Percentiles rank a stretch among this genome's conserved stretches.
Conservation (phyloP, 1,140 invertebrate species). For the Zaprionus kolodkinae region DNA sequence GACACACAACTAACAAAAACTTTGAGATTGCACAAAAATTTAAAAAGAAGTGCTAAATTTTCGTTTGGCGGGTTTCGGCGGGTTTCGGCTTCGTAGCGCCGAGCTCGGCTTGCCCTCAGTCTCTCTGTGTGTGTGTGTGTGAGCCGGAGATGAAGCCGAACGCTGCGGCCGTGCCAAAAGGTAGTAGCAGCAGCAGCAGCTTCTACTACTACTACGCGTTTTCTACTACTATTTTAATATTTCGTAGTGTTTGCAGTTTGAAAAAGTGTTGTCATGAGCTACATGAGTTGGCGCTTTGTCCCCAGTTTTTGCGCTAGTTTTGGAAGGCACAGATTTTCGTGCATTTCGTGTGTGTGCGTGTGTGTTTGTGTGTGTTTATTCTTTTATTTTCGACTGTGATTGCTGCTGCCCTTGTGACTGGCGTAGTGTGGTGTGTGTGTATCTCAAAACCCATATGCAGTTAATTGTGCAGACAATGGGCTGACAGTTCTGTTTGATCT, state of each 20-base stretch:
- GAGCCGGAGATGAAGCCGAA: slow-evolving; percentile 53
- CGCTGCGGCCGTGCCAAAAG: slow-evolving; percentile 24
- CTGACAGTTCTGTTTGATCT: slow-evolving; percentile 28
- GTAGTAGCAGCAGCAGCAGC: slow-evolving; percentile 35
- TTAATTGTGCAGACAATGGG: slow-evolving; percentile 36
- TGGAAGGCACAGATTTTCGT: slow-evolving; percentile 21
- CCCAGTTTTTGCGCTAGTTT: slow-evolving; percentile 20
- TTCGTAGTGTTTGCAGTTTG: not conserved
- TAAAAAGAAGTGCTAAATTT: slow-evolving; percentile 84
- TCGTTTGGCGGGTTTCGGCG: slow-evolving; percentile 65
- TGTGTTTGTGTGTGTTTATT: slow-evolving; percentile 14
- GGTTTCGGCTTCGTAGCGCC: slow-evolving; percentile 44
- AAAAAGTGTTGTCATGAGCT: slow-evolving; percentile 27
- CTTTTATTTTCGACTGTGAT: slow-evolving; percentile 23
- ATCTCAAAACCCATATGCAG: slow-evolving; percentile 41
- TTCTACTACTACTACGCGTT: slow-evolving; percentile 31
- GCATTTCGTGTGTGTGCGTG: slow-evolving; percentile 15
- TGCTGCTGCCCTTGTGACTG: slow-evolving; percentile 49
- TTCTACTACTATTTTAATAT: slow-evolving; percentile 10
- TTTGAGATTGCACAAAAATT: slow-evolving; percentile 83
- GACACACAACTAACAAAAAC: slow-evolving; percentile 80
- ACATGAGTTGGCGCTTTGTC: slow-evolving; percentile 43
- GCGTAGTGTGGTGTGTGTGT: slow-evolving; percentile 13
- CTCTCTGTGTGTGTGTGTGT: slow-evolving; percentile 20
- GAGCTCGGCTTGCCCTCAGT: slow-evolving; percentile 55